Percentiles rank a stretch among this genome's conserved stretches.
Evolutionary conservation across 2,888 invertebrate species (phyloP).

Genomic region (Pterobdella sp.): DNA sequence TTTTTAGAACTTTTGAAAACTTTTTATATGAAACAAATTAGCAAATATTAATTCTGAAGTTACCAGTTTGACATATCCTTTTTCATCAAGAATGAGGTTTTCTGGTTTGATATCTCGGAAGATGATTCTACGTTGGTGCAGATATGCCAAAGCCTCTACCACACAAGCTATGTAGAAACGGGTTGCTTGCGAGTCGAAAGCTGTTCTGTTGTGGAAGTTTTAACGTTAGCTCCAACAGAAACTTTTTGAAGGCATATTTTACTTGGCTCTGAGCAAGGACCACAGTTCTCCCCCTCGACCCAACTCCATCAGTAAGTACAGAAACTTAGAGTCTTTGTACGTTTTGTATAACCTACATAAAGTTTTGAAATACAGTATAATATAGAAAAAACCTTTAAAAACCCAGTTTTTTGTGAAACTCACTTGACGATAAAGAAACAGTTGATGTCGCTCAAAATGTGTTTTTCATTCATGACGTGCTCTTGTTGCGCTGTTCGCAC

Average conservation of each 20-base stretch:
- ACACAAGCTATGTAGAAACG: slow-evolving; percentile 85
- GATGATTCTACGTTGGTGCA: slow-evolving; percentile 75
- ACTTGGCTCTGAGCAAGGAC: slow-evolving; percentile 24
- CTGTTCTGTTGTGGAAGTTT: slow-evolving; percentile 8
- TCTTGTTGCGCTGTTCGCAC: slow-evolving; percentile 97
- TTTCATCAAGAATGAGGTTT: slow-evolving; percentile 72
- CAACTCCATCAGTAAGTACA: slow-evolving; percentile 27
- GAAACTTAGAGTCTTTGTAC: slow-evolving; percentile 23
- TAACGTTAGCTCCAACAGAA: not conserved
- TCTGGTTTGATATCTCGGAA: slow-evolving; percentile 84
- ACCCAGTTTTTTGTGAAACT: slow-evolving; percentile 36
- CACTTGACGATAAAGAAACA: slow-evolving; percentile 87
- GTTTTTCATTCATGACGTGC: slow-evolving; percentile 97
- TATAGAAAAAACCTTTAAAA: not conserved
- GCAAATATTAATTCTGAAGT: not conserved
- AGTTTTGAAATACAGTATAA: not conserved
- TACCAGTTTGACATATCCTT: slow-evolving; percentile 82
- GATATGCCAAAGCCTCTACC: slow-evolving; percentile 79
- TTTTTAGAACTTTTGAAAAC: not conserved
- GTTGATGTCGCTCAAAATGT: slow-evolving; percentile 86
- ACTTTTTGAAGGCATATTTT: not conserved
- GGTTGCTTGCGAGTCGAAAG: slow-evolving; percentile 72
- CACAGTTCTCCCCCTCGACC: slow-evolving; percentile 26
- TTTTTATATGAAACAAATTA: not conserved
- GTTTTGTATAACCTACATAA: slow-evolving; percentile 24